These are phyloP conservation scores for Chloropsis cyanopogon DNA, from an alignment of 2,113 vertebrate genomes.

Conservation along the genomic window DNA sequence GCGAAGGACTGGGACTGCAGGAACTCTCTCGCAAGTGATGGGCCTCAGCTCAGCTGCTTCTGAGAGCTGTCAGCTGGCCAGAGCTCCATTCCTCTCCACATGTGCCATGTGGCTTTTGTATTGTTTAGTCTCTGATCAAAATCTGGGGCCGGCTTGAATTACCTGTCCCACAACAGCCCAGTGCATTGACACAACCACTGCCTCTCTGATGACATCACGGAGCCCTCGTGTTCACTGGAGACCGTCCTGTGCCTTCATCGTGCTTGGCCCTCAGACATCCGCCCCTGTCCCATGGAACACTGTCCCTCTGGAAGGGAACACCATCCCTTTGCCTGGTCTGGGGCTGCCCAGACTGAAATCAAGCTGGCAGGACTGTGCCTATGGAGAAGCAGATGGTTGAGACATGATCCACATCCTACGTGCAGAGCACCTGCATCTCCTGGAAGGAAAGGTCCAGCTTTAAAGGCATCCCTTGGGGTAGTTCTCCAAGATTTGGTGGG, in stretches of 20 bases:
- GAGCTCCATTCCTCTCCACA: neutral
- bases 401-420: neutral
- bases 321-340: neutral
- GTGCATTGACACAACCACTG: neutral
- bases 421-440: neutral
- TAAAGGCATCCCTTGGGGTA: neutral
- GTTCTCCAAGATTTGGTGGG: neutral
- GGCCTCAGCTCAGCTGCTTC: slow-evolving; percentile 40
- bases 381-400: neutral
- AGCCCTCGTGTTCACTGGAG: rapidly evolving
- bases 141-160: slow-evolving; percentile 6
- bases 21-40: neutral
- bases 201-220: neutral
- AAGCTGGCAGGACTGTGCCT: neutral
- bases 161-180: neutral
- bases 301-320: neutral
- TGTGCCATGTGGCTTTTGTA: slow-evolving; percentile 40
- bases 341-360: rapidly evolving
- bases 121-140: slow-evolving; percentile 27
- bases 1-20: neutral
- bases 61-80: slow-evolving; percentile 24
- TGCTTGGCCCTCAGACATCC: neutral
- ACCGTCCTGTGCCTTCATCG: rapidly evolving
- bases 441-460: neutral
- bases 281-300: rapidly evolving